These are phyloP conservation scores for Mugil cephalus DNA, from an alignment of 2,113 vertebrate genomes.

Conservation along the genomic window DNA sequence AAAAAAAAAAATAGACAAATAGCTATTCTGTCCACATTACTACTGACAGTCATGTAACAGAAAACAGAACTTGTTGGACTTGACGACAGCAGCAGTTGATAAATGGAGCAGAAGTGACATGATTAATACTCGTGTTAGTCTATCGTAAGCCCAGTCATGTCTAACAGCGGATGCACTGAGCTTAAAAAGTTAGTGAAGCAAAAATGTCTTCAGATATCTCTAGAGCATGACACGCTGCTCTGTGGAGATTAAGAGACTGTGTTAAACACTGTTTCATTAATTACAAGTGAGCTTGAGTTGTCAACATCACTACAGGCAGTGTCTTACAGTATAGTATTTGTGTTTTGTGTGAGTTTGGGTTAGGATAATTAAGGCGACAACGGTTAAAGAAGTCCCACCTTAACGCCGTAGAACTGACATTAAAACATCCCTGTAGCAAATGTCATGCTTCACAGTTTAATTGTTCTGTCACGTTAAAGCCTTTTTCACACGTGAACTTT, in stretches of 20 bases:
- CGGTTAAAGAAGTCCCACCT: too few relatives aligned
- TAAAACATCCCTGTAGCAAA: too few relatives aligned
- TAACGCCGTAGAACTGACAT: too few relatives aligned
- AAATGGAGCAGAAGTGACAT: neutral
- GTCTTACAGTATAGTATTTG: neutral
- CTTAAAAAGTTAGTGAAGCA: neutral
- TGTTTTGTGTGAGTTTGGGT: neutral
- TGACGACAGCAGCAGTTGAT: too few relatives aligned
- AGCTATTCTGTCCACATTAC: too few relatives aligned
- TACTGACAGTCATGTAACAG: too few relatives aligned
- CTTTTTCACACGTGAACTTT: too few relatives aligned
- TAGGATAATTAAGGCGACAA: neutral
- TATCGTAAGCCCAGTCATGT: neutral
- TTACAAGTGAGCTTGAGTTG: neutral
- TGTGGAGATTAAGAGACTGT: neutral
- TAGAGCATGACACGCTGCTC: neutral
- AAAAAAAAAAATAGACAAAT: too few relatives aligned
- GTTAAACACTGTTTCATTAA: constrained; percentile 4
- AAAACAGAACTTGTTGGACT: too few relatives aligned
- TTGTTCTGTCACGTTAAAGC: too few relatives aligned
- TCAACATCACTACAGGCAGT: neutral
- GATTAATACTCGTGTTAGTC: neutral
- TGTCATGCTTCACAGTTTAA: too few relatives aligned
- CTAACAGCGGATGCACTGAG: neutral
- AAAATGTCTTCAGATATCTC: neutral